Conservation (phyloP, 2,888 invertebrate genomes). For the Chrysolina oricalcia region DNA sequence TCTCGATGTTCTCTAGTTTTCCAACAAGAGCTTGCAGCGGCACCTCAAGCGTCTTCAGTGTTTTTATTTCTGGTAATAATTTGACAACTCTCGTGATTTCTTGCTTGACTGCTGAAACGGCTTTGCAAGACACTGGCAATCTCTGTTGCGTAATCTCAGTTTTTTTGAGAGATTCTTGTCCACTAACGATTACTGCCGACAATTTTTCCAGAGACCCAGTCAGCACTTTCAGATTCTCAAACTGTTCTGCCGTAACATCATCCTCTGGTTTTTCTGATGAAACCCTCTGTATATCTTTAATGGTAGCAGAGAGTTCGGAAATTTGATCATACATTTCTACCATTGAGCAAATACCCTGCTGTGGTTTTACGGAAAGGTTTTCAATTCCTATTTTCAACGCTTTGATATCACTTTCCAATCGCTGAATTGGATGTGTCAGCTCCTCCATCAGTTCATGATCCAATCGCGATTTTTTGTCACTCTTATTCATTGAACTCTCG, state of each 20-base stretch:
- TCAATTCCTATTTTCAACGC: neutral
- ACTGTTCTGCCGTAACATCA: neutral
- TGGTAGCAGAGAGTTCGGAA: neutral
- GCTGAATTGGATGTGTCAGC: neutral
- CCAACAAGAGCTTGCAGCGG: slow-evolving; percentile 46
- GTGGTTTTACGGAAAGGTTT: neutral
- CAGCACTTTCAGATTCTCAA: neutral
- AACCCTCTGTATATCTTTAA: neutral
- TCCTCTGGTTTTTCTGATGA: neutral
- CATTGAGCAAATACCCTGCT: neutral
- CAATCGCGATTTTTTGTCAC: neutral
- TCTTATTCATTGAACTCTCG: neutral
- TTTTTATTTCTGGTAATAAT: slow-evolving; percentile 27
- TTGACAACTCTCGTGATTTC: slow-evolving; percentile 23
- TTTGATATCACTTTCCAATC: neutral
- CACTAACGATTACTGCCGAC: slow-evolving; percentile 15
- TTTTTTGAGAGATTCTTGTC: slow-evolving; percentile 27
- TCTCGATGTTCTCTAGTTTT: slow-evolving; percentile 28
- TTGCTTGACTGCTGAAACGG: neutral
- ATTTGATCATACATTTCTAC: neutral
- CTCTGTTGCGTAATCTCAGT: neutral
- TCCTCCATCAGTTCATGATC: neutral
- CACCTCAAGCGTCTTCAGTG: slow-evolving; percentile 26
- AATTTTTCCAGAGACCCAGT: neutral
- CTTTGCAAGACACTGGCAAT: slow-evolving; percentile 21